These are phyloP conservation scores for Epinotia demarniana DNA, from an alignment of 2,888 invertebrate species.

Conservation along the genomic window DNA sequence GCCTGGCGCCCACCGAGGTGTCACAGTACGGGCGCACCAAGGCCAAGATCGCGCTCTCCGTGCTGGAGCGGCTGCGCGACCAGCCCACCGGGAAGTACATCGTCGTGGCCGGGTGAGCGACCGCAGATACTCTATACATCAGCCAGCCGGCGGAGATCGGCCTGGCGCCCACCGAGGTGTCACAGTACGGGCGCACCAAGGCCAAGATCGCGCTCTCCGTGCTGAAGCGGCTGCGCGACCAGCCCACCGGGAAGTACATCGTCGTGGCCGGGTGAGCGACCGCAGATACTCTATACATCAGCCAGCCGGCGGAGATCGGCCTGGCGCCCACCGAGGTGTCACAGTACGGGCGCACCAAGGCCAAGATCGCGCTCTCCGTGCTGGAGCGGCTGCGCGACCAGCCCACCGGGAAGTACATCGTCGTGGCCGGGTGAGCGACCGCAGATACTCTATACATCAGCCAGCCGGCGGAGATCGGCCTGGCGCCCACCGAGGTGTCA, in stretches of 20 bases:
- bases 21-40: conserved; percentile 96
- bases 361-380: conserved; percentile 94
- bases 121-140: background rate
- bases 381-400: conserved; percentile 89
- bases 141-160: conserved; percentile 90
- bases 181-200: conserved; percentile 96
- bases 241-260: conserved; percentile 94
- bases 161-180: conserved; percentile 91
- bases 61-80: conserved; percentile 89
- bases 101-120: conserved; percentile 93
- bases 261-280: conserved; percentile 93
- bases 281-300: too few relatives aligned
- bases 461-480: conserved; percentile 90
- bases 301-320: conserved; percentile 59
- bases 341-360: conserved; percentile 96
- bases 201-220: conserved; percentile 96
- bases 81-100: conserved; percentile 94
- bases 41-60: conserved; percentile 95
- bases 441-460: background rate
- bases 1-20: conserved; percentile 64
- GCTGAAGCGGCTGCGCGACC: conserved; percentile 88
- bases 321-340: conserved; percentile 73
- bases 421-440: conserved; percentile 92
- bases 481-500: conserved; percentile 92
- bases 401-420: conserved; percentile 94